Evolutionary conservation across 23 tunicate genomes (phyloP), one percentile per base, ranked within the genome.

Genomic region (Ciona savignyi): DNA sequence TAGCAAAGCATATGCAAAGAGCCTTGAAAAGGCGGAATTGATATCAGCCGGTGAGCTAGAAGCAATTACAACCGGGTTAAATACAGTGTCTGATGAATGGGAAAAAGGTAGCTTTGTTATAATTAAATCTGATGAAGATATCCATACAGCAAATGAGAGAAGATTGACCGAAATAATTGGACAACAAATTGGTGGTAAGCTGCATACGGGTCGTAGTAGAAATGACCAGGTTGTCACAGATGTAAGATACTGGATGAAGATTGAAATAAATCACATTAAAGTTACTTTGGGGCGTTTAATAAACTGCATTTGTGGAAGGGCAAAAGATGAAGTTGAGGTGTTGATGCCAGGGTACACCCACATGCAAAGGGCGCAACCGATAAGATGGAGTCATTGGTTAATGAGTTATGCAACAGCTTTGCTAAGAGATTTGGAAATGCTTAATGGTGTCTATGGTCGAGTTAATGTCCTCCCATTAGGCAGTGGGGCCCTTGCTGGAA

Each of bases 371-470:
- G 23, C 25, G 65, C 30, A 4, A 93, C 74, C 28, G 86, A 77
- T 95, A 93, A n/a, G n/a, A n/a, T 89, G 96, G 96, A 89, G 96
- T 60, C 96, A 89, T 35, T 89, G 96, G 96, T 30, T 89, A 33
- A 78, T 89, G 96, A 89, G 96, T 68, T 89, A 89, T 62, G 96
- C 70, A 11, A 70, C 32, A 1, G 71, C 77, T 0, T 67, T 80
- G 15, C 27, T 69, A 27, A 33, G 85, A 28, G 71, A 68, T 60
- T 63, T 67, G 68, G 35, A 79, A 74, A 64, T 31, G 21, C 23
- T 81, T 25, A 25, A 29, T 2, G 67, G 74, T 27, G 62, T 84
- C 9, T 51, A 35, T 3, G 35, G 75, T 11, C 71, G 80, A 33
- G 78, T 80, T 33, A 80, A 83, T 69, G 62, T 78, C 20, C 30